phyloP scores from a whole-genome alignment of 2,113 vertebrate genomes.

The Macaca mulatta region DNA sequence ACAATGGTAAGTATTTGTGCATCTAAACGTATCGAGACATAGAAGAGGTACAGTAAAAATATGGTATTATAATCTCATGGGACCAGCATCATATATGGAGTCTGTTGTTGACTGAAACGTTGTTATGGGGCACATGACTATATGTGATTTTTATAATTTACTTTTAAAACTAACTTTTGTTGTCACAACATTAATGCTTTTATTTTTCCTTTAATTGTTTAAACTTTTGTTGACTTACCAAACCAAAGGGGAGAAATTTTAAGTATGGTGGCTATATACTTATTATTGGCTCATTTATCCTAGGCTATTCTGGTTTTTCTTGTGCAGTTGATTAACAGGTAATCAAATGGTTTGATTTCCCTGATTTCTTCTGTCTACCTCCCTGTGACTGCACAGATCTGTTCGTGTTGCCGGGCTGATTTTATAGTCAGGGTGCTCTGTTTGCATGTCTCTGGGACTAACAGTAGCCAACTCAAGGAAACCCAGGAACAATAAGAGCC shows the following conservation, averaged over 20 bases:
- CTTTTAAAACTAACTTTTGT: constrained; percentile 14
- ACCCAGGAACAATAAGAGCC: not conserved
- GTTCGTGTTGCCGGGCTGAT: not conserved
- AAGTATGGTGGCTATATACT: not conserved
- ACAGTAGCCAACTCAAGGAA: not conserved
- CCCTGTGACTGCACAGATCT: not conserved
- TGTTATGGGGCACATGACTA: not conserved
- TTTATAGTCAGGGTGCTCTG: not conserved
- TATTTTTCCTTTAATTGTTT: not conserved
- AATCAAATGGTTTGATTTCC: not conserved
- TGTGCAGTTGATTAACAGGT: not conserved
- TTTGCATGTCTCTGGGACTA: not conserved
- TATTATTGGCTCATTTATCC: not conserved
- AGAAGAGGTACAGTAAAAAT: not conserved
- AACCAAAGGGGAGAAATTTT: not conserved
- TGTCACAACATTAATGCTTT: not conserved
- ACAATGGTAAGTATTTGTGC: not conserved
- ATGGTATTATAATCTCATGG: not conserved
- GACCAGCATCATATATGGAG: not conserved
- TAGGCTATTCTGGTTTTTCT: not conserved
- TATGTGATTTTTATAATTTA: not conserved
- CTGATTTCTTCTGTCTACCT: not conserved
- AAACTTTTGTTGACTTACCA: not conserved
- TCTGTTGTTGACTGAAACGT: not conserved
- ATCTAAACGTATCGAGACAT: not conserved